Evolutionary conservation across 2,797 vertebrate genomes (phyloP).

Genomic region (Megaceryle alcyon): DNA sequence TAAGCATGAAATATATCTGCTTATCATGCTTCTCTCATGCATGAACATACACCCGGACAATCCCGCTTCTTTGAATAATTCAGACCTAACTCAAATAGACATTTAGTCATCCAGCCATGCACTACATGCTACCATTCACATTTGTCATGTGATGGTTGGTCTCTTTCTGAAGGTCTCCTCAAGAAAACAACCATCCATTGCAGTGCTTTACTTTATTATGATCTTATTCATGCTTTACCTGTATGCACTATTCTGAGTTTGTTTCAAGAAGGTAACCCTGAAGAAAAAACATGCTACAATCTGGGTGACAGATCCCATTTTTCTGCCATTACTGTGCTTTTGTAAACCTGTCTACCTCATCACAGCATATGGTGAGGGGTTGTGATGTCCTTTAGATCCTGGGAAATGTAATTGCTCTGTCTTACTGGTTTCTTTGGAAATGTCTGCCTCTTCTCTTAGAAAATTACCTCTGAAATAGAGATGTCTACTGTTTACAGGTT

Average conservation of each 20-base stretch:
- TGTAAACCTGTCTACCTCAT: background rate
- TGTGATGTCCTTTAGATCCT: background rate
- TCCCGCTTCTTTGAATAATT: background rate
- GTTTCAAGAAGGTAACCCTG: background rate
- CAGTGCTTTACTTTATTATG: background rate
- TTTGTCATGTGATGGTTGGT: background rate
- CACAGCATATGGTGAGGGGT: background rate
- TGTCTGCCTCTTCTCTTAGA: background rate
- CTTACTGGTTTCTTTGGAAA: background rate
- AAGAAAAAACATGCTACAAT: background rate
- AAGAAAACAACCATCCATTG: background rate
- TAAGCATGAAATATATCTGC: slow-evolving; percentile 7
- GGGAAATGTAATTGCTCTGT: background rate
- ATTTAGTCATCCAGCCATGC: background rate
- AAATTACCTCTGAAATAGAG: background rate
- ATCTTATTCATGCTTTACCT: background rate
- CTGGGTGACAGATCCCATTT: background rate
- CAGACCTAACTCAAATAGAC: background rate
- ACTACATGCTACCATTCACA: background rate
- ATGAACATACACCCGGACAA: background rate
- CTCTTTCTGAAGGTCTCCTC: slow-evolving; percentile 12
- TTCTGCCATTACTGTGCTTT: background rate
- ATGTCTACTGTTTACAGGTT: background rate
- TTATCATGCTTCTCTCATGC: background rate
- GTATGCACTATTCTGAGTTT: background rate